Base-by-base conservation (phyloP, 1,140 invertebrate species). In the Polypedilum pembai region DNA sequence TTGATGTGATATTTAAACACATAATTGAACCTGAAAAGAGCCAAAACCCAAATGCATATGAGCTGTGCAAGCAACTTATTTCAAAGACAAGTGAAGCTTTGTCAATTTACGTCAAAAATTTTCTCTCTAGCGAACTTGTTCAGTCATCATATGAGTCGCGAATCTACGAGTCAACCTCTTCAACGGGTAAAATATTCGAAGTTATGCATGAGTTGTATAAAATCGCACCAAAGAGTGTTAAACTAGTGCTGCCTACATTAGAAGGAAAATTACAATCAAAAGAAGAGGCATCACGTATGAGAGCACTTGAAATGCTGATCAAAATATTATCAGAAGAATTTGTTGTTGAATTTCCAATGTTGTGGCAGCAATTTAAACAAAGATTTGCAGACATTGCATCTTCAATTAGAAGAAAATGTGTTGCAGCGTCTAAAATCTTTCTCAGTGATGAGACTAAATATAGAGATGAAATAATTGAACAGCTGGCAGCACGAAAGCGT, bases 1-100 rank as follows among this genome's bases (percentile, higher is more conserved):
- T 69, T n/a, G 65, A 69, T 69, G 20, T 69, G 17, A 20, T 69
- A 10, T 21, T 69, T 3, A 69, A 21, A 18, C 20, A 69, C 18
- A 18, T 69, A 21, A 69, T 69, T 20, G 65, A 69, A 69, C 65
- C 65, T 7, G 17, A 69, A 21, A 69, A 69, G 20, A 69, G 65
- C 17, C 17, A 69, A 69, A 18, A 69, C 12, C 17, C 20, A 20
- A 20, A 21, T 21, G 65, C 65, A 20, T 69, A 69, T 69, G 65
- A 18, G 18, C 17, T 69, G 17, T 18, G 17, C 12, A 69, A 69
- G 20, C 17, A 69, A 20, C 4, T 69, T 5, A 69, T 69, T 8
- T 18, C 17, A 21, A 69, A 69, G 18, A 69, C 65, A 20, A 69
- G 65, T 20, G 65, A 69, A 20, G 17, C 65, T 10, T 21, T 69